Evolutionary conservation across 1,140 invertebrate species (phyloP).

Genomic region (Diachasma alloeum): DNA sequence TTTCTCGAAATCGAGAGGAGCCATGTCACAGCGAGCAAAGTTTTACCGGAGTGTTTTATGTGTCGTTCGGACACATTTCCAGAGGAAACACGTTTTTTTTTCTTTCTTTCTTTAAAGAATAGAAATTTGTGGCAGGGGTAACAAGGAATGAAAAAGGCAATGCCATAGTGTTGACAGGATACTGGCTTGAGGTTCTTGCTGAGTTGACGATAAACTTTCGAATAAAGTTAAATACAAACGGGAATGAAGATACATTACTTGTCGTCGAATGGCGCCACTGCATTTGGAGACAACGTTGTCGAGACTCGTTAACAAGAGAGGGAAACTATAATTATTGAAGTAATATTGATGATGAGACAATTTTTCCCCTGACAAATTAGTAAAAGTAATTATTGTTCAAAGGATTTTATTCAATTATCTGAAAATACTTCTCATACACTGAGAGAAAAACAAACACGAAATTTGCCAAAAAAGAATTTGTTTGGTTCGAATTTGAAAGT

Average conservation of each 20-base stretch:
- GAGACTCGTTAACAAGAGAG: not conserved
- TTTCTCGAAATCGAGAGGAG: not conserved
- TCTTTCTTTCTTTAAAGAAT: not conserved
- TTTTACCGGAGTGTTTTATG: conserved; percentile 28
- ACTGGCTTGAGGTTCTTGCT: conserved; percentile 26
- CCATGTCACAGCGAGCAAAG: conserved; percentile 17
- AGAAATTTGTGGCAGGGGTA: not conserved
- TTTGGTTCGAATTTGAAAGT: too few species aligned
- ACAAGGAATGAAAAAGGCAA: not conserved
- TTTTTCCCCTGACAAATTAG: too few species aligned
- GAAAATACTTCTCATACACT: too few species aligned
- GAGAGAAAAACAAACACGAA: too few species aligned
- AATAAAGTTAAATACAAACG: conserved; percentile 36
- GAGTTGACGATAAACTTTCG: conserved; percentile 33
- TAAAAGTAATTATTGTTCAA: too few species aligned
- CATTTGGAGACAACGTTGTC: not conserved
- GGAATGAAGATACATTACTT: conserved; percentile 35
- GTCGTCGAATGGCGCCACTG: conserved; percentile 19
- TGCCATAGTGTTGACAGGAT: not conserved
- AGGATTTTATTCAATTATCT: too few species aligned
- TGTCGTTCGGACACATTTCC: conserved; percentile 20
- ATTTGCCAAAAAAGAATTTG: too few species aligned
- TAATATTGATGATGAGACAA: too few species aligned
- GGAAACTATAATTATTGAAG: not conserved
- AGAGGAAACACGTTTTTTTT: not conserved